Base-by-base conservation (phyloP, 2,888 invertebrate genomes). In the Holacanthella duospinosa region DNA sequence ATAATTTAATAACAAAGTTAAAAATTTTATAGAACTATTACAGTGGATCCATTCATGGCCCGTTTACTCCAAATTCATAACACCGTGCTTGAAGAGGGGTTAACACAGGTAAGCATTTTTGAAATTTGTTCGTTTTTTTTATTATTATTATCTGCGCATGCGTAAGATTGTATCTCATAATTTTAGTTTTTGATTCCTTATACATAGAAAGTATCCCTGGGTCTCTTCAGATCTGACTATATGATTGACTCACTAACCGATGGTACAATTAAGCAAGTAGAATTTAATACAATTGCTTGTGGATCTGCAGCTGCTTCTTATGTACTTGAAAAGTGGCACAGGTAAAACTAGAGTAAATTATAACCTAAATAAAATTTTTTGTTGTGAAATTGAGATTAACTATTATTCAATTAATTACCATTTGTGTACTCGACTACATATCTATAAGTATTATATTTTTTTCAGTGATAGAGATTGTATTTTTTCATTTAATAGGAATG, bases 201-300 rank as follows among this genome's bases (percentile, higher is more conserved):
- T 48, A 55, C 63, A 66, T 65, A 71, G 73, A 69, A 68, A 65
- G 57, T 71, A 56, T 85, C 85, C 79, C 82, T 93, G 78, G 93
- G 92, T 74, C 82, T 95, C 77, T 85, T 93, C 77, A 86, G 95
- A 74, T 92, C 93, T 74, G 95, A 95, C 84, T 95, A 93, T 82
- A 84, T 91, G 83, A 82, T 86, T 79, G 86, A 90, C 79, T 79
- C 65, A 66, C 64, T 65, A 48, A 64, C 66, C 48, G 27, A 27
- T 43, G 60, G 64, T 61, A 61, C 64, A 63, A 69, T 73, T 63
- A 74, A 79, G 71, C 81, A 82, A 76, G 80, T 84, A 61, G 84
- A 84, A 76, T 79, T 83, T 69, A 84, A 84, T 77, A 81, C 82
- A 61, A 81, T 84, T 67, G 80, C 84, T 4, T 78, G 81, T 28